A percentile compares a stretch with the other conserved stretches of the same genome.
phyloP scores from a whole-genome alignment of 1,140 invertebrate genomes.

The Argopecten irradians region DNA sequence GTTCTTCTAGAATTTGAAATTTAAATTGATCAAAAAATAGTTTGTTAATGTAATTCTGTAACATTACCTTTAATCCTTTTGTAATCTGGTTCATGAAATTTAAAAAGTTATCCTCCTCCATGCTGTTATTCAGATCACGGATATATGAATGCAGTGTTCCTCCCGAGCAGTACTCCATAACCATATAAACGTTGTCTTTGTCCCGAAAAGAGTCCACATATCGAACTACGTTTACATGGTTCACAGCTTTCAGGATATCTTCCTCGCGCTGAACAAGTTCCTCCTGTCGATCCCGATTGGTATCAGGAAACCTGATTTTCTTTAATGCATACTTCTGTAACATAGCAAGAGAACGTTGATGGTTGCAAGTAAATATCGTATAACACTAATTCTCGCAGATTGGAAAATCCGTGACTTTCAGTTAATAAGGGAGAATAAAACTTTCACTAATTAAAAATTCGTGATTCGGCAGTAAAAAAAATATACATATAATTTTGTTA shows the following conservation, averaged over 20 bases:
- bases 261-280: not conserved
- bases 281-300: not conserved
- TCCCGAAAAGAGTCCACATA: not conserved
- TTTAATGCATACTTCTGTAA: not conserved
- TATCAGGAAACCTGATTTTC: not conserved
- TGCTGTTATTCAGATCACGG: not conserved
- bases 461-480: too few species aligned
- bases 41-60: too few species aligned
- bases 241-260: not conserved
- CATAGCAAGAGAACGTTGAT: not conserved
- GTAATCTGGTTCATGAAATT: not conserved
- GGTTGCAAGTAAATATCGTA: too few species aligned
- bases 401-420: too few species aligned
- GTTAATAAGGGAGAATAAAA: too few species aligned
- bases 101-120: not conserved
- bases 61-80: not conserved
- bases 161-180: not conserved
- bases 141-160: constrained; percentile 4
- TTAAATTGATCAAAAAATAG: too few species aligned
- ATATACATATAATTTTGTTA: too few species aligned
- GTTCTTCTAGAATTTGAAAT: too few species aligned
- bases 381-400: too few species aligned
- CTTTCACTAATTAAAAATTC: too few species aligned
- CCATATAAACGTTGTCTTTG: not conserved
- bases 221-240: not conserved